These are phyloP conservation scores for Vanessa cardui DNA, from an alignment of 2,888 invertebrate genomes.

Conservation along the genomic window DNA sequence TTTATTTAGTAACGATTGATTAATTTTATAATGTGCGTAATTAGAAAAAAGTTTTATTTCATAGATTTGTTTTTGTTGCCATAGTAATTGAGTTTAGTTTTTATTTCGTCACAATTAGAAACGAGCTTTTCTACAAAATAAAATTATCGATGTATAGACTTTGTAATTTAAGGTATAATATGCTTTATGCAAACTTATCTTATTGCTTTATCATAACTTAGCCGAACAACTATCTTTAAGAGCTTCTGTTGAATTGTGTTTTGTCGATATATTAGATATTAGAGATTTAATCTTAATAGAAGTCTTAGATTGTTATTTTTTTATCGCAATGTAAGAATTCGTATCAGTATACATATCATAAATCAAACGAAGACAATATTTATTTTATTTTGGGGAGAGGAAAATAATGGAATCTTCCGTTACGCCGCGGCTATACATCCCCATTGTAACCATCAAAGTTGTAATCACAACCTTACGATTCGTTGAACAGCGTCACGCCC, in stretches of 20 bases:
- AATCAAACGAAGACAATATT: slow-evolving; percentile 40
- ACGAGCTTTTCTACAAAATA: no score
- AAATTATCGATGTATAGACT: no score
- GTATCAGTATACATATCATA: slow-evolving; percentile 58
- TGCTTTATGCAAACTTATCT: no score
- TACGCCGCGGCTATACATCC: slow-evolving; percentile 52
- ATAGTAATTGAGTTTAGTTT: background rate
- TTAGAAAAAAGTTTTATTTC: slow-evolving; percentile 19
- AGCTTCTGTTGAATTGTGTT: no score
- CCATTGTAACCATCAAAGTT: slow-evolving; percentile 59
- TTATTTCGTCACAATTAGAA: background rate
- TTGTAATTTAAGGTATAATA: no score
- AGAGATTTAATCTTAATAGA: no score
- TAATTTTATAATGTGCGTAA: slow-evolving; percentile 69
- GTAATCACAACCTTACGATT: slow-evolving; percentile 73
- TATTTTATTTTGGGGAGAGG: slow-evolving; percentile 62
- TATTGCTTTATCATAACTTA: no score
- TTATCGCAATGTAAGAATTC: no score
- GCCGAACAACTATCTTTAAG: no score
- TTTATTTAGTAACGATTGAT: slow-evolving; percentile 67
- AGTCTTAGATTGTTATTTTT: no score
- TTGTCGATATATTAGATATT: no score
- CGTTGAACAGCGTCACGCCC: slow-evolving; percentile 65
- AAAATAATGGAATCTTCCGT: slow-evolving; percentile 60
- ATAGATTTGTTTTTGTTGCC: slow-evolving; percentile 1